Percentiles rank a stretch among this genome's conserved stretches.
phyloP scores from a whole-genome alignment of 1,140 invertebrate genomes.

The Conus ventricosus region DNA sequence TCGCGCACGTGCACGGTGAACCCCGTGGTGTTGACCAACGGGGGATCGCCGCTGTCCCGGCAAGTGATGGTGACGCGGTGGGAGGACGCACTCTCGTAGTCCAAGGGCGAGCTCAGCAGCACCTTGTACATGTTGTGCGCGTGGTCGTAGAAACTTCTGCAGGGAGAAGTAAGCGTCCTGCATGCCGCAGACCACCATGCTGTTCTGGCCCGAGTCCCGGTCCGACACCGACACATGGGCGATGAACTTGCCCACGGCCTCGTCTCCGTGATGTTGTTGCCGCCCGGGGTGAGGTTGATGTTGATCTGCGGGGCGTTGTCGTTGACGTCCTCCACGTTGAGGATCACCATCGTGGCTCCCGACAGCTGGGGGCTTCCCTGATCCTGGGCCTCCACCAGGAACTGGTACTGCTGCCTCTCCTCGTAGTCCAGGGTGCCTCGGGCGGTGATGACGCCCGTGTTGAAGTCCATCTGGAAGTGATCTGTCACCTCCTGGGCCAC shows the following conservation, averaged over 20 bases:
- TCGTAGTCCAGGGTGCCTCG: conserved; percentile 85
- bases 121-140: conserved; percentile 53
- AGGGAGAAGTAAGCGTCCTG: conserved; percentile 51
- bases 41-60: conserved; percentile 81
- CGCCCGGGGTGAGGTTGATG: conserved; percentile 58
- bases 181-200: conserved; percentile 61
- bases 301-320: conserved; percentile 65
- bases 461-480: conserved; percentile 85
- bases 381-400: conserved; percentile 61
- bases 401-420: conserved; percentile 69
- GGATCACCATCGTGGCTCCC: conserved; percentile 49
- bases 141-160: conserved; percentile 40
- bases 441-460: conserved; percentile 61
- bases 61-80: conserved; percentile 74
- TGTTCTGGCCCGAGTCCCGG: conserved; percentile 64
- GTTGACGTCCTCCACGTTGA: conserved; percentile 64
- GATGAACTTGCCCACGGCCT: conserved; percentile 56
- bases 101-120: conserved; percentile 48
- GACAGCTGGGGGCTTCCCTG: conserved; percentile 52
- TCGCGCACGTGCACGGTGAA: conserved; percentile 94
- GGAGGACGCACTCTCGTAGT: conserved; percentile 58
- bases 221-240: conserved; percentile 67
- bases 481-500: conserved; percentile 91
- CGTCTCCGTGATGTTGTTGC: conserved; percentile 56
- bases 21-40: conserved; percentile 87